Conservation (phyloP, 1,140 invertebrate genomes). For the Sipha flava region DNA sequence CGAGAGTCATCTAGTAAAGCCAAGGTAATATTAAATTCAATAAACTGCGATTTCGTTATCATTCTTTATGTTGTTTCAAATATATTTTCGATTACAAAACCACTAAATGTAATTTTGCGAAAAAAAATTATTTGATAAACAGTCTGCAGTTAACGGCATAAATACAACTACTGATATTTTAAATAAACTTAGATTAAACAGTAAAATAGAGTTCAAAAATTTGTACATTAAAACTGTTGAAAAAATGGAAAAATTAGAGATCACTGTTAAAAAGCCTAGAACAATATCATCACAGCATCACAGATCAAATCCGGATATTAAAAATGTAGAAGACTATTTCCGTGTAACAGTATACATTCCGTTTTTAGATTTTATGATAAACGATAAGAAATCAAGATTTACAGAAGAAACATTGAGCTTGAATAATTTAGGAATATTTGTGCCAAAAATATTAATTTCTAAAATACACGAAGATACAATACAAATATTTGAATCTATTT, state of each 20-base stretch:
- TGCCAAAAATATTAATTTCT: too few relatives aligned
- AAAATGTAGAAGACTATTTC: neutral
- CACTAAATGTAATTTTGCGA: neutral
- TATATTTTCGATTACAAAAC: neutral
- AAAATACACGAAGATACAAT: too few relatives aligned
- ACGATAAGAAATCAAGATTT: too few relatives aligned
- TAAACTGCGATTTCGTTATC: neutral
- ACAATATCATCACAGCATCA: neutral
- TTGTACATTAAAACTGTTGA: neutral
- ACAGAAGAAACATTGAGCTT: too few relatives aligned
- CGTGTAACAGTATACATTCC: too few relatives aligned
- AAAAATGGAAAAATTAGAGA: neutral
- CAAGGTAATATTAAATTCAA: neutral
- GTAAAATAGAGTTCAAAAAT: neutral
- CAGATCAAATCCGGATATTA: neutral
- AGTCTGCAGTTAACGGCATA: neutral
- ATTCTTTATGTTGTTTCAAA: neutral
- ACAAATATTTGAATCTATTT: too few relatives aligned
- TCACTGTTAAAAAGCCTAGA: neutral
- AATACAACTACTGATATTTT: neutral
- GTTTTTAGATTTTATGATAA: too few relatives aligned
- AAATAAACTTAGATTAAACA: neutral
- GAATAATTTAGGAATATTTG: too few relatives aligned
- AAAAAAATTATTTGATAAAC: neutral
- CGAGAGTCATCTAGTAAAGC: neutral